A percentile compares a stretch with the other conserved stretches of the same genome.
These are phyloP conservation scores for Campoletis sonorensis DNA, from an alignment of 1,140 invertebrate species.

Conservation along the genomic window DNA sequence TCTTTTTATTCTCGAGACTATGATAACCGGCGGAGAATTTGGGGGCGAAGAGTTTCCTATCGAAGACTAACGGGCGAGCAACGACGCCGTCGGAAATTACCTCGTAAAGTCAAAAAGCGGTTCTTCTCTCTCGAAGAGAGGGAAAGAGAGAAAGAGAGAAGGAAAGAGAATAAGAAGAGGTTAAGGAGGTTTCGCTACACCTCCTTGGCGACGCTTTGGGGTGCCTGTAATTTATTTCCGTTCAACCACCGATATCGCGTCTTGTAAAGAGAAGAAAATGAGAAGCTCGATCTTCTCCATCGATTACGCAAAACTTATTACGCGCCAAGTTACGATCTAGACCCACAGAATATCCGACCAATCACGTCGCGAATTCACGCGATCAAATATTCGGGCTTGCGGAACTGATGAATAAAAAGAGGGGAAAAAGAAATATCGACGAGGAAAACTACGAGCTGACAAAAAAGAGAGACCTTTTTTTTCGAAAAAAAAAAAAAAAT, in stretches of 20 bases:
- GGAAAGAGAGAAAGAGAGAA: not conserved
- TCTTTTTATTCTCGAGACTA: not conserved
- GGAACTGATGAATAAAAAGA: slow-evolving; percentile 31
- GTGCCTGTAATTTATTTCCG: slow-evolving; percentile 47
- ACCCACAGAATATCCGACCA: not conserved
- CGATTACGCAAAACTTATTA: slow-evolving; percentile 58
- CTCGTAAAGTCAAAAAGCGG: slow-evolving; percentile 47
- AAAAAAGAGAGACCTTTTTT: slow-evolving; percentile 15
- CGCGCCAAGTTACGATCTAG: slow-evolving; percentile 37
- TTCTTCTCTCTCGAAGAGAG: slow-evolving; percentile 3
- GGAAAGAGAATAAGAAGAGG: not conserved
- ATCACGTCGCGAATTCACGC: slow-evolving; percentile 27
- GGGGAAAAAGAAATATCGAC: slow-evolving; percentile 37
- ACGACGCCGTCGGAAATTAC: slow-evolving; percentile 45
- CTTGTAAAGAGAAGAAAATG: slow-evolving; percentile 27
- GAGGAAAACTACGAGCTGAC: not conserved
- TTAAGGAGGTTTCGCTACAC: slow-evolving; percentile 15
- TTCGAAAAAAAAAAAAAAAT: no score
- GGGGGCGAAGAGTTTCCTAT: not conserved
- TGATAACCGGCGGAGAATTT: not conserved
- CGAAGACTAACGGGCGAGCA: slow-evolving; percentile 31
- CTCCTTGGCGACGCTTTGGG: not conserved
- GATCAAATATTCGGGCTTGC: slow-evolving; percentile 35
- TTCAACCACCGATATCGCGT: slow-evolving; percentile 43
- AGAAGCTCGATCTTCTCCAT: slow-evolving; percentile 32